Conservation (phyloP, 1,140 invertebrate species). For the Grapholita molesta region DNA sequence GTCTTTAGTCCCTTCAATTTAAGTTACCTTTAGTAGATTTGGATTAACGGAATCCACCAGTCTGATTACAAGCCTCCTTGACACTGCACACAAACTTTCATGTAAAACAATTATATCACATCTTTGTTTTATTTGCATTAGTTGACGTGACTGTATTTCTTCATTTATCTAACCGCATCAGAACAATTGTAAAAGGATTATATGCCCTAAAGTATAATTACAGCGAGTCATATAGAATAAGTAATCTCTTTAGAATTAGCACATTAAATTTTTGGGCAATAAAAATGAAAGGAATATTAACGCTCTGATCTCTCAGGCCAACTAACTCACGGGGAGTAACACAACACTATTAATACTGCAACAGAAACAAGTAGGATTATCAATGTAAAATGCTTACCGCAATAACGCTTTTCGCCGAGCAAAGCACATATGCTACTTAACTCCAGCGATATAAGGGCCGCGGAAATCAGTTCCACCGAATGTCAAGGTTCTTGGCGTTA, state of each 20-base stretch:
- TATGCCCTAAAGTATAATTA: not conserved
- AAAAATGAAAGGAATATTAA: conserved; percentile 32
- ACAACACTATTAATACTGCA: no score
- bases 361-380: no score
- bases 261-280: conserved; percentile 35
- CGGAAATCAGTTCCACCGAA: not conserved
- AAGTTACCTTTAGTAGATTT: not conserved
- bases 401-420: not conserved
- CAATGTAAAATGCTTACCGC: not conserved
- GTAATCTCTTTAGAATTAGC: conserved; percentile 35
- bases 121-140: not conserved
- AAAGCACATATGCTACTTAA: not conserved
- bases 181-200: not conserved
- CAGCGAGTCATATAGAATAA: conserved; percentile 29
- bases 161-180: not conserved
- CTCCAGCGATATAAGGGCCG: not conserved
- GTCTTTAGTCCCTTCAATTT: not conserved
- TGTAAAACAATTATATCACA: not conserved
- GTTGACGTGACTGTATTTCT: not conserved
- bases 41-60: not conserved
- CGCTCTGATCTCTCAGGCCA: no score
- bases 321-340: no score
- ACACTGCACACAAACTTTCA: no score
- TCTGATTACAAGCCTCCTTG: not conserved
- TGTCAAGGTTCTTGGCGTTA: not conserved